Conservation (phyloP, 2,797 vertebrate genomes). For the Siniperca scherzeri region DNA sequence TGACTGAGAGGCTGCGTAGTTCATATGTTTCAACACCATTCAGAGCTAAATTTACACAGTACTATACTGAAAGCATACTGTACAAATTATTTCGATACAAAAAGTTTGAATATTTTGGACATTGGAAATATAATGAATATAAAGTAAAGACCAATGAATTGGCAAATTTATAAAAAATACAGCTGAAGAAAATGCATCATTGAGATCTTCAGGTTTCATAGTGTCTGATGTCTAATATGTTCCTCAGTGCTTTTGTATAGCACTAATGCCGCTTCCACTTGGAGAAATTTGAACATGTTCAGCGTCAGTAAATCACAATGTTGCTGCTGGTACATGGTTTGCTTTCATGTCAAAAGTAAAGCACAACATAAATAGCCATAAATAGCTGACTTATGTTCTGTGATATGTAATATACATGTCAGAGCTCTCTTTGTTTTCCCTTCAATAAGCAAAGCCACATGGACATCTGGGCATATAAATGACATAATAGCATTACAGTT, state of each 20-base stretch:
- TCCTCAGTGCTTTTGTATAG: neutral
- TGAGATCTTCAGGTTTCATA: neutral
- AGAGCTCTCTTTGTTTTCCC: conserved; percentile 3
- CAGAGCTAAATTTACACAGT: neutral
- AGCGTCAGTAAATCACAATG: neutral
- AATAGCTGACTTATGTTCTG: neutral
- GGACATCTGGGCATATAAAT: neutral
- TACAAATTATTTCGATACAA: neutral
- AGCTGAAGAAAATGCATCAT: neutral
- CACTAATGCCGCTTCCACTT: neutral
- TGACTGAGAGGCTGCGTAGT: neutral
- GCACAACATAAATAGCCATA: too few relatives aligned
- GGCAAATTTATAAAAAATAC: neutral
- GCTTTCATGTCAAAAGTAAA: neutral
- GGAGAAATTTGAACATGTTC: neutral
- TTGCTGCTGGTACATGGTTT: neutral
- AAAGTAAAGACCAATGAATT: neutral
- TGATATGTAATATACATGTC: neutral
- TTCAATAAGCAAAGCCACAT: neutral
- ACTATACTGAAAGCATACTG: neutral
- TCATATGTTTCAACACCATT: neutral
- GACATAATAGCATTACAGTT: neutral
- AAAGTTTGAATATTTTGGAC: neutral
- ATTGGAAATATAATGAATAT: neutral
- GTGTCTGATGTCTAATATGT: neutral